Evolutionary conservation across 1,140 invertebrate species (phyloP).

Genomic region (Hypothenemus hampei): DNA sequence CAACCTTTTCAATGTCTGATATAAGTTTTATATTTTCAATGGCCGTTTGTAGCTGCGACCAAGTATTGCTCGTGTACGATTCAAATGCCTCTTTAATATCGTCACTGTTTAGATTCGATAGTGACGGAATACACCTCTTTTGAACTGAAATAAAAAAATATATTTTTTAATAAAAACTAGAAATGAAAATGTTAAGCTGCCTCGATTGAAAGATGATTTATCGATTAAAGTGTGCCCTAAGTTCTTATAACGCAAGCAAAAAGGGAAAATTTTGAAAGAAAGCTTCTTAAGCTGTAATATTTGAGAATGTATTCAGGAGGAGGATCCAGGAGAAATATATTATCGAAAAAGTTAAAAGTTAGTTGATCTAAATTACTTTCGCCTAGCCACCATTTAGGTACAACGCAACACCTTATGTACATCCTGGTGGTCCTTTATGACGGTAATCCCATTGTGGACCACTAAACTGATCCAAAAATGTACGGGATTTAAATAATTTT

Average conservation of each 20-base stretch:
- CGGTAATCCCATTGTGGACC: slow-evolving; percentile 34
- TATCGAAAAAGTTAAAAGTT: too few species aligned
- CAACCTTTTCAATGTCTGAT: too few species aligned
- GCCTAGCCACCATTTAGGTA: too few species aligned
- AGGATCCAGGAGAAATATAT: too few species aligned
- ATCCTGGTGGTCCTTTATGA: slow-evolving; percentile 34
- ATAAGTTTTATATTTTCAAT: too few species aligned
- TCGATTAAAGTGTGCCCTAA: not conserved
- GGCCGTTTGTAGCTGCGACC: too few species aligned
- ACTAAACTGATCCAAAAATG: slow-evolving; percentile 32
- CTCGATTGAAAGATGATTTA: not conserved
- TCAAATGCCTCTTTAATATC: not conserved
- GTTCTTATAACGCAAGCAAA: too few species aligned
- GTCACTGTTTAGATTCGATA: not conserved
- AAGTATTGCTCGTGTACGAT: too few species aligned
- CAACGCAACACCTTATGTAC: slow-evolving; percentile 35
- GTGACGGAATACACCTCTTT: not conserved
- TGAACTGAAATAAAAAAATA: slow-evolving; percentile 7
- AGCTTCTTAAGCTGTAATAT: too few species aligned
- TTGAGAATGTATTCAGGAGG: too few species aligned
- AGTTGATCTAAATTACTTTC: too few species aligned
- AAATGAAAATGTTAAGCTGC: not conserved
- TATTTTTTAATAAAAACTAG: not conserved
- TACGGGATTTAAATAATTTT: slow-evolving; percentile 31
- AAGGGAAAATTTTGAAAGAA: too few species aligned